Percentiles rank a stretch among this genome's conserved stretches.
phyloP scores from a whole-genome alignment of 2,113 vertebrate genomes.

The Lonchura striata region DNA sequence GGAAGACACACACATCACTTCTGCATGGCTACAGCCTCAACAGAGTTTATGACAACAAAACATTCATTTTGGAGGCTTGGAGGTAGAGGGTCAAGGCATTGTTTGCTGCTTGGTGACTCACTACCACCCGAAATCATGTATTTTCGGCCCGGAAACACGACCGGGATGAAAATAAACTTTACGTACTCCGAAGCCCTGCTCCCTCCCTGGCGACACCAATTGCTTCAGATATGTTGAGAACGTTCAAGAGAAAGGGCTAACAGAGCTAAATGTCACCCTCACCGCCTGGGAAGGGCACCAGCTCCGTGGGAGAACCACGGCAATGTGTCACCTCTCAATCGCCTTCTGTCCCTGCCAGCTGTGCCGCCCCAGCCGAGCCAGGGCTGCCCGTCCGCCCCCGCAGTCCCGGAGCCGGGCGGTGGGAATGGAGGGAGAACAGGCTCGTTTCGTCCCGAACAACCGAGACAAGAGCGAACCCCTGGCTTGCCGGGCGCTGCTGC shows the following conservation, averaged over 20 bases:
- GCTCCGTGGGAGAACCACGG: neutral
- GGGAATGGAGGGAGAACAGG: neutral
- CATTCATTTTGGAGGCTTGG: neutral
- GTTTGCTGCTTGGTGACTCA: neutral
- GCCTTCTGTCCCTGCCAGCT: too few relatives aligned
- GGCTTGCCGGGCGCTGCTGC: neutral
- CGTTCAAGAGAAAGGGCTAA: neutral
- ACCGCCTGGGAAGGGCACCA: neutral
- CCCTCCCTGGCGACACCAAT: neutral
- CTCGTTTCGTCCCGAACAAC: neutral
- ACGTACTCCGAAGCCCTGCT: fast-evolving
- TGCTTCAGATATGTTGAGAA: fast-evolving
- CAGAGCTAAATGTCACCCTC: fast-evolving
- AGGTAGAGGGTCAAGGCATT: neutral
- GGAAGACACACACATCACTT: fast-evolving
- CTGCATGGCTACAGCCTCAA: neutral
- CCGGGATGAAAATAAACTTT: neutral
- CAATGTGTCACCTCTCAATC: fast-evolving
- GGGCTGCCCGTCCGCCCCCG: neutral
- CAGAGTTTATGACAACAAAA: neutral
- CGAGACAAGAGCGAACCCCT: neutral
- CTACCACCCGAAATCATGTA: neutral
- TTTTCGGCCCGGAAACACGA: neutral
- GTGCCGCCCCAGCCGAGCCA: neutral
- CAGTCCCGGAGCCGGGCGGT: neutral